A percentile compares a stretch with the other conserved stretches of the same genome.
These are phyloP conservation scores for Menidia menidia DNA, from an alignment of 2,797 vertebrate genomes.

Conservation along the genomic window DNA sequence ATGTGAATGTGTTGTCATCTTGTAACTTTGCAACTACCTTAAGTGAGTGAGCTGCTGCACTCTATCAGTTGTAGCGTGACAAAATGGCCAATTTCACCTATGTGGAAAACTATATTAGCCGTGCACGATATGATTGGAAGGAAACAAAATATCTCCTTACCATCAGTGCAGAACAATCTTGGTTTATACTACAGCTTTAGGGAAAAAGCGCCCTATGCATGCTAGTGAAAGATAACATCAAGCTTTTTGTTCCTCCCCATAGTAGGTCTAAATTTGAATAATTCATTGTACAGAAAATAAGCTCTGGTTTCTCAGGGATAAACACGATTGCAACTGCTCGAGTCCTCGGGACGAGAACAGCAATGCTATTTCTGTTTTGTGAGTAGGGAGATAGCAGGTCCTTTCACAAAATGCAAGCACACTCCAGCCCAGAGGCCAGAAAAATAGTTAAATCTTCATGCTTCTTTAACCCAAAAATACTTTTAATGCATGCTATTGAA, in stretches of 20 bases:
- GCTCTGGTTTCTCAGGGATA: slow-evolving; percentile 25
- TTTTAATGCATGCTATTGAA: too few species aligned
- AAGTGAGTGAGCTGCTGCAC: slow-evolving; percentile 3
- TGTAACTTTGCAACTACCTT: slow-evolving; percentile 17
- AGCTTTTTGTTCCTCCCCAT: not conserved
- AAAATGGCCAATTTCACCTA: slow-evolving; percentile 18
- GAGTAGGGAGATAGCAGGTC: slow-evolving; percentile 17
- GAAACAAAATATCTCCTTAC: slow-evolving; percentile 22
- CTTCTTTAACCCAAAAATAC: not conserved
- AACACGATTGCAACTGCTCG: slow-evolving; percentile 17
- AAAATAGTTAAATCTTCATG: not conserved
- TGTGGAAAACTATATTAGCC: slow-evolving; percentile 58
- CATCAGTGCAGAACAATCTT: slow-evolving; percentile 53
- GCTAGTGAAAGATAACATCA: slow-evolving; percentile 39
- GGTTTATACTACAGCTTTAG: slow-evolving; percentile 28
- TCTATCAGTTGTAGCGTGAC: slow-evolving; percentile 25
- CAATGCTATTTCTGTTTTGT: slow-evolving; percentile 43
- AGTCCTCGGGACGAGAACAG: slow-evolving; percentile 22
- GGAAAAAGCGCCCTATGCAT: slow-evolving; percentile 25
- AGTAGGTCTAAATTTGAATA: slow-evolving; percentile 18
- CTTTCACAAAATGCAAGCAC: slow-evolving; percentile 2
- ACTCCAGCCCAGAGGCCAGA: not conserved
- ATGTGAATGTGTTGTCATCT: slow-evolving; percentile 22
- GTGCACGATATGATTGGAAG: slow-evolving; percentile 40
- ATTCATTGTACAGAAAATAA: slow-evolving; percentile 9